Evolutionary conservation across 2,888 invertebrate species (phyloP).

Genomic region (Torymus tubicola): DNA sequence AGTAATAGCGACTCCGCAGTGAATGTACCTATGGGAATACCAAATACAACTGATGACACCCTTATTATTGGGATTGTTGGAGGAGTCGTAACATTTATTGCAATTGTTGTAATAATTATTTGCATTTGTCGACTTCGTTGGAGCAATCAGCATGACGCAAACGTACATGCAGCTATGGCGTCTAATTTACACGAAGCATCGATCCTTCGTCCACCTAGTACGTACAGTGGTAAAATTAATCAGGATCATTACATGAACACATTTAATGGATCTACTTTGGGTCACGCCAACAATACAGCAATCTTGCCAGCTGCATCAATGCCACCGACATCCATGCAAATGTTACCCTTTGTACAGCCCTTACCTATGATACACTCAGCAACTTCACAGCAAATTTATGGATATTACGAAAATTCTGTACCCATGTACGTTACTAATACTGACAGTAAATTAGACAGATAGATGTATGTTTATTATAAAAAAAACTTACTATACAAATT

Average conservation of each 20-base stretch:
- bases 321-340: slow-evolving; percentile 69
- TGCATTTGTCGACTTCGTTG: slow-evolving; percentile 89
- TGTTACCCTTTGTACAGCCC: slow-evolving; percentile 72
- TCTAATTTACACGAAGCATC: slow-evolving; percentile 73
- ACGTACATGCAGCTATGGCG: slow-evolving; percentile 69
- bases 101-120: slow-evolving; percentile 91
- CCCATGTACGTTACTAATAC: slow-evolving; percentile 71
- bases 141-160: slow-evolving; percentile 77
- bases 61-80: slow-evolving; percentile 97
- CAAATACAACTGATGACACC: slow-evolving; percentile 90
- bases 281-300: slow-evolving; percentile 64
- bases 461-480: slow-evolving; percentile 48
- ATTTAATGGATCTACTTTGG: slow-evolving; percentile 71
- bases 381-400: slow-evolving; percentile 71
- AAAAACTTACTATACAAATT: too few species aligned
- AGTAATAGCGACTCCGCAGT: slow-evolving; percentile 73
- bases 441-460: slow-evolving; percentile 73
- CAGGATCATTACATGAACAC: slow-evolving; percentile 70
- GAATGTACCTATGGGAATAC: slow-evolving; percentile 76
- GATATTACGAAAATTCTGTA: slow-evolving; percentile 71
- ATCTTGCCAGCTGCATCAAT: slow-evolving; percentile 54
- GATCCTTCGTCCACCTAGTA: slow-evolving; percentile 71
- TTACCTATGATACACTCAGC: slow-evolving; percentile 70
- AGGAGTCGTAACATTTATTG: slow-evolving; percentile 93
- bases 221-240: slow-evolving; percentile 72